phyloP scores from a whole-genome alignment of 2,113 vertebrate genomes.

The Eudyptes chrysolophus region DNA sequence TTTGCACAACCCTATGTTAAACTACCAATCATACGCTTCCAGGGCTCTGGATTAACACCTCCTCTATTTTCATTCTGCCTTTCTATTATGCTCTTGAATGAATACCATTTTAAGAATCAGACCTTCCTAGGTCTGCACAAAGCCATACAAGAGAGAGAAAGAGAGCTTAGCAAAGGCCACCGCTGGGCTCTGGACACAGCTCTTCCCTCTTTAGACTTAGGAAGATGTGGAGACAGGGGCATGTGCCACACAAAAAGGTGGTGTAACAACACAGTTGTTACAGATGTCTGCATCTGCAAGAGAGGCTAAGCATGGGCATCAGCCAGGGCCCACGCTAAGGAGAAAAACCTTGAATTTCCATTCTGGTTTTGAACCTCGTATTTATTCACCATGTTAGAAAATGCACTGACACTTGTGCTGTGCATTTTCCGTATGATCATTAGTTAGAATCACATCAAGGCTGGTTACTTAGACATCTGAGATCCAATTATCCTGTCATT shows the following conservation, averaged over 20 bases:
- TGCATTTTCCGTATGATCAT: background rate
- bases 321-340: background rate
- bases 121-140: background rate
- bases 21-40: background rate
- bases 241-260: rapidly evolving
- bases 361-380: background rate
- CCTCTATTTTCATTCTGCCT: background rate
- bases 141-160: background rate
- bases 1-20: background rate
- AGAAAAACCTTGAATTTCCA: background rate
- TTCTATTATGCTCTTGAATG: background rate
- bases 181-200: rapidly evolving
- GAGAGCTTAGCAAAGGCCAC: background rate
- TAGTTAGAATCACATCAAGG: background rate
- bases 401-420: background rate
- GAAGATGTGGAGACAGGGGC: background rate
- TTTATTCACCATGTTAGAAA: background rate
- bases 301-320: background rate
- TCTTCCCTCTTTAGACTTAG: background rate
- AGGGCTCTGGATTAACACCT: background rate
- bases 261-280: background rate
- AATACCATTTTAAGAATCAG: background rate
- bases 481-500: background rate
- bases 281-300: background rate
- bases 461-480: background rate